Percentiles rank a stretch among this genome's conserved stretches.
Conservation (phyloP, 2,888 invertebrate genomes). For the Rhingia campestris region DNA sequence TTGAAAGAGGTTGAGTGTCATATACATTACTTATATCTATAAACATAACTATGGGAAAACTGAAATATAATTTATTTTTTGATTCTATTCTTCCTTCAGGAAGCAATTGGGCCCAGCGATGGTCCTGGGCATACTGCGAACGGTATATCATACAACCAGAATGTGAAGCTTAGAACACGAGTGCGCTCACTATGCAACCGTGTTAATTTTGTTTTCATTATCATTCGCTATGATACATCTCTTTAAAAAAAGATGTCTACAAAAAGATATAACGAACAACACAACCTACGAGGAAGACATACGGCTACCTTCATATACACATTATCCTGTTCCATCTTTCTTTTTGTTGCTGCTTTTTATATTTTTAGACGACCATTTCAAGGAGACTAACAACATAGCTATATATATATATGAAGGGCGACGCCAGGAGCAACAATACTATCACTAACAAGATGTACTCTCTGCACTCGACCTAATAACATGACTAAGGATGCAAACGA, state of each 20-base stretch:
- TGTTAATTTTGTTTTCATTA: constrained; percentile 51
- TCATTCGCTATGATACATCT: no score
- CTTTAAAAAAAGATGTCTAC: background rate
- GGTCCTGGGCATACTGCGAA: constrained; percentile 30
- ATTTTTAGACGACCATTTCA: constrained; percentile 4
- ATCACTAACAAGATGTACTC: constrained; percentile 66
- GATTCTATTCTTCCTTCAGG: constrained; percentile 8
- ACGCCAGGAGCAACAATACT: constrained; percentile 29
- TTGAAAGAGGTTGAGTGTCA: background rate
- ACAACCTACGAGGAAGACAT: constrained; percentile 22
- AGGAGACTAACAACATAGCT: constrained; percentile 24
- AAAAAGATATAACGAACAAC: constrained; percentile 21
- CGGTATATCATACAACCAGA: constrained; percentile 6
- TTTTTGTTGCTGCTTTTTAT: background rate
- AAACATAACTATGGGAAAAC: background rate
- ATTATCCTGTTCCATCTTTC: constrained; percentile 34
- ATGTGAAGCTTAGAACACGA: constrained; percentile 14
- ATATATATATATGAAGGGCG: constrained; percentile 26
- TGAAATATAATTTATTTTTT: background rate
- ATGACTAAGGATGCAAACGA: constrained; percentile 58
- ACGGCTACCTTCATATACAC: constrained; percentile 50
- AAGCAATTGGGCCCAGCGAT: constrained; percentile 40
- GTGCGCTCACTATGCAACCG: constrained; percentile 26
- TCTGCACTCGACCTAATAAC: constrained; percentile 66
- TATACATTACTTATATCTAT: background rate